Percentiles rank a stretch among this genome's conserved stretches.
These are phyloP conservation scores for Malurus elegans DNA, from an alignment of 2,113 vertebrate species.

Conservation along the genomic window DNA sequence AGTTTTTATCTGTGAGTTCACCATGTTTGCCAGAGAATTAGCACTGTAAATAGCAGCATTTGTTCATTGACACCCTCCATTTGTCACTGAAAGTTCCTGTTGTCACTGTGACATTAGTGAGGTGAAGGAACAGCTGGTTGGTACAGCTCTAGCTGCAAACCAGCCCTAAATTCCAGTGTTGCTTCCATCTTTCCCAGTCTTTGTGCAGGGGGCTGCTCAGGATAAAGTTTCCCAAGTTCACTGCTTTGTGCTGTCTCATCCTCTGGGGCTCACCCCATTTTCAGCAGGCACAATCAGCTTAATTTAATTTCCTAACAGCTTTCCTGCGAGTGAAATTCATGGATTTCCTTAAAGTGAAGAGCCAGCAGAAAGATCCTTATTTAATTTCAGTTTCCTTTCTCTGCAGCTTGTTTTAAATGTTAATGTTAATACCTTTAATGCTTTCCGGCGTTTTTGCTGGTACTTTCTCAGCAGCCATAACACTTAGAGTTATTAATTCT, in stretches of 20 bases:
- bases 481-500: neutral
- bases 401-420: neutral
- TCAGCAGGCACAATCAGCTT: neutral
- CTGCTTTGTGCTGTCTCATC: neutral
- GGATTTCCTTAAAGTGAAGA: neutral
- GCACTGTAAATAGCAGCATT: neutral
- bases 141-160: neutral
- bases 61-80: accelerated
- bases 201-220: neutral
- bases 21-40: neutral
- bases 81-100: neutral
- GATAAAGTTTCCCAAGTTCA: neutral
- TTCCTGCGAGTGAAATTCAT: neutral
- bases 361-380: neutral
- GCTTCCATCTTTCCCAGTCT: neutral
- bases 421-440: neutral
- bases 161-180: neutral
- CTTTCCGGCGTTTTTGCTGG: neutral
- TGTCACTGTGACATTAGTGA: neutral
- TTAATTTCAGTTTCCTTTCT: neutral
- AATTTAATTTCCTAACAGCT: neutral
- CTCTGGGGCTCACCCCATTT: neutral
- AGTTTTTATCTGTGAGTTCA: neutral
- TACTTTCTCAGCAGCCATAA: neutral
- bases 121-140: neutral